Conservation (phyloP, 2,797 vertebrate species). For the Gymnoscopelus braueri region DNA sequence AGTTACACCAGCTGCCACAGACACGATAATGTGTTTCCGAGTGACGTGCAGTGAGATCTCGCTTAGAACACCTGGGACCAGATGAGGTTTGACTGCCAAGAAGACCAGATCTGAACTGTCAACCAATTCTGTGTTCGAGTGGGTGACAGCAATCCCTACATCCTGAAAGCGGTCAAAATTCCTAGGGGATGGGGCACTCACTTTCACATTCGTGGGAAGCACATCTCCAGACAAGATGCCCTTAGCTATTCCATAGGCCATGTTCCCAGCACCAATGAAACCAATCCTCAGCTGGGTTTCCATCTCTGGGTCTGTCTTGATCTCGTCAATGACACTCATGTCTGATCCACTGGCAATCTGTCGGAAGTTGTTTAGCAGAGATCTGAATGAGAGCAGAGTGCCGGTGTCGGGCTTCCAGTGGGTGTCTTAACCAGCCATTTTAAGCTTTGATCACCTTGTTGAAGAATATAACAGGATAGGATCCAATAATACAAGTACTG, state of each 20-base stretch:
- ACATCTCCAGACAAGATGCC: conserved; percentile 86
- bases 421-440: too few relatives aligned
- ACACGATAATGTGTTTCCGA: conserved; percentile 85
- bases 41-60: conserved; percentile 82
- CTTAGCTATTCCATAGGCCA: conserved; percentile 88
- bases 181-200: conserved; percentile 85
- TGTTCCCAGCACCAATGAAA: conserved; percentile 93
- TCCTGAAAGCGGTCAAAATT: conserved; percentile 85
- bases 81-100: conserved; percentile 90
- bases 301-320: conserved; percentile 70
- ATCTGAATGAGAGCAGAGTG: too few relatives aligned
- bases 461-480: too few relatives aligned
- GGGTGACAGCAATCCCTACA: conserved; percentile 75
- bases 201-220: conserved; percentile 77
- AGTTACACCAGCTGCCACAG: conserved; percentile 89
- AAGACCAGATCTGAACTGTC: conserved; percentile 84
- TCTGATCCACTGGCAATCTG: too few relatives aligned
- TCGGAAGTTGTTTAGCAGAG: too few relatives aligned
- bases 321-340: conserved; percentile 37
- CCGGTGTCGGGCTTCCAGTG: too few relatives aligned
- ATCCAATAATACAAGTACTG: too few relatives aligned
- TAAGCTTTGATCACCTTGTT: too few relatives aligned
- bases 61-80: conserved; percentile 83
- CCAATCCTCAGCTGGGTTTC: conserved; percentile 80
- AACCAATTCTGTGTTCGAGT: conserved; percentile 87